Base-by-base conservation (phyloP, 2,888 invertebrate species). In the Caenorhabditis afra region DNA sequence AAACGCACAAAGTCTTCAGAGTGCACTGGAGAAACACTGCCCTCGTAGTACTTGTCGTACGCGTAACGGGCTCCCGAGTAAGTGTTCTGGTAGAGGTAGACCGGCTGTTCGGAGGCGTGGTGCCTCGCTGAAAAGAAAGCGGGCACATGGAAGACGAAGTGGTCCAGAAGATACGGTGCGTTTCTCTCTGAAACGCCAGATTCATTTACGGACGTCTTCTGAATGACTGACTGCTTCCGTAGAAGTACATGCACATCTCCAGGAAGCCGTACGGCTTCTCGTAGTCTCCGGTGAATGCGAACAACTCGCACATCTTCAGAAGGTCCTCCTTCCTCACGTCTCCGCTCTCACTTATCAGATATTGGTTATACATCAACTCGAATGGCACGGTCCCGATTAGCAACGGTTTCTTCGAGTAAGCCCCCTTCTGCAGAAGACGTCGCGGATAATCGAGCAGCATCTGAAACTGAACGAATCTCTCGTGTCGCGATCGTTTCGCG, bases 1-100 rank as follows among this genome's bases (percentile, higher is more conserved):
- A 35, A 16, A 47, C 35, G 16, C 39, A 73, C 73, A 49, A 65
- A 74, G 44, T 74, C 73, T 47, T 65, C 65, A 11, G 73, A 74
- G 53, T 74, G 65, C 4, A 44, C 20, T 10, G 65, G 65, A 16
- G 73, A 39, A 18, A 14, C n/a, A 3, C 41, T 14, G 11, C 35
- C 41, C 0, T 55, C 14, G 11, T 8, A 11, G 47, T 50, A 62
- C 1, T 62, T 37, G n/a, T 18, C 7, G 39, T 52, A 74, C 5
- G 35, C 65, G 7, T n/a, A 16, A 4, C 64, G 50, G n/a, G 49
- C 39, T 14, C 68, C 61, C 8, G 55, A n/a, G 29, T 65, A 74
- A 0, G 37, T 58, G 35, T 52, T 50, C 10, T 18, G 18, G 29
- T 74, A 74, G 16, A 74, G n/a, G 14, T 59, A 65, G 0, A 59